Conservation (phyloP, 2,797 vertebrate genomes). For the Tokudaia tokunoshimensis region DNA sequence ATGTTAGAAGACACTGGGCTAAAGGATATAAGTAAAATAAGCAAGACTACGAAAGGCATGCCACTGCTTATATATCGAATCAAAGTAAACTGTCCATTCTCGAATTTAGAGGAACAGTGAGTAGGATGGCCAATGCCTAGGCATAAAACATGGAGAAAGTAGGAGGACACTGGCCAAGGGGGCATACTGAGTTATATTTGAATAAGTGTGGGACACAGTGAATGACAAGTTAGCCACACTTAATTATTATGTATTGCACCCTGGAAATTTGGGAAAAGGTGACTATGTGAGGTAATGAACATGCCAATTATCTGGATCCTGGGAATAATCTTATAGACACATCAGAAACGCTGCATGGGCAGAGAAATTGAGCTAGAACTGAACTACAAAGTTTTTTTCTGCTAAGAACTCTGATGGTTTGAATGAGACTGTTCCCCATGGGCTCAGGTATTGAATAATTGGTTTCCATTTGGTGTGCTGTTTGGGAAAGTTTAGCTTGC, state of each 20-base stretch:
- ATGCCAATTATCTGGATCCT: neutral
- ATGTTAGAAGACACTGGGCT: neutral
- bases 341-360: too few relatives aligned
- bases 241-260: neutral
- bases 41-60: neutral
- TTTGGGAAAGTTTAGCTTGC: neutral
- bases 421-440: neutral
- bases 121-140: neutral
- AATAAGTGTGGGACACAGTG: neutral
- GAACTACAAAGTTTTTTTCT: neutral
- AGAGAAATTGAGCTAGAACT: neutral
- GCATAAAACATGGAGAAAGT: neutral
- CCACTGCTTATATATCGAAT: neutral
- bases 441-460: neutral
- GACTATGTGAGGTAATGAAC: neutral
- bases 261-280: neutral
- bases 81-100: neutral
- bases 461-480: neutral
- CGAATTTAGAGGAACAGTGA: neutral
- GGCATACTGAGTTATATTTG: neutral
- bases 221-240: neutral
- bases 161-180: neutral
- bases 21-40: neutral
- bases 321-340: neutral
- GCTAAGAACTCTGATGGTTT: neutral